A percentile compares a stretch with the other conserved stretches of the same genome.
phyloP scores from a whole-genome alignment of 2,888 invertebrate species.

The Micropterix aruncella region DNA sequence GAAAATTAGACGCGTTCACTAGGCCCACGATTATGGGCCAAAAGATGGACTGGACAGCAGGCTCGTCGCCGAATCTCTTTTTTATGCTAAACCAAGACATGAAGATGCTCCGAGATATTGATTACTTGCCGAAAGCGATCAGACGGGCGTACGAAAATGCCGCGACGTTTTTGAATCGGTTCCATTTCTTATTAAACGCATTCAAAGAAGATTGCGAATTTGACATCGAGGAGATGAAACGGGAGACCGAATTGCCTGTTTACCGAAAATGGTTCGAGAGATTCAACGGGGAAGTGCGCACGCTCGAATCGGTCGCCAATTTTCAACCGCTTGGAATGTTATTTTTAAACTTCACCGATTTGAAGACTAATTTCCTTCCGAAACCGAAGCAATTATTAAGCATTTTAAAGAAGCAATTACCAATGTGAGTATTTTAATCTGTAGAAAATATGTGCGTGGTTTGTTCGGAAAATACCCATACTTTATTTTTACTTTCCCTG shows the following conservation, averaged over 20 bases:
- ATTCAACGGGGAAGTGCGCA: constrained; percentile 53
- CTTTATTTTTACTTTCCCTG: too few species aligned
- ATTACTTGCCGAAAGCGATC: constrained; percentile 41
- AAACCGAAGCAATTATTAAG: constrained; percentile 55
- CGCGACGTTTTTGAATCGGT: constrained; percentile 47
- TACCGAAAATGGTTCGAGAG: constrained; percentile 54
- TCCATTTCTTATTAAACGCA: constrained; percentile 49
- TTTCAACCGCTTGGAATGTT: constrained; percentile 61
- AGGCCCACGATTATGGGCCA: constrained; percentile 77
- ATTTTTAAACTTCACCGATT: constrained; percentile 50
- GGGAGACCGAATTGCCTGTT: constrained; percentile 47
- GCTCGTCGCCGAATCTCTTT: constrained; percentile 54
- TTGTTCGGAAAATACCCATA: too few species aligned
- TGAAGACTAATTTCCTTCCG: constrained; percentile 57
- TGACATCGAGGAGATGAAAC: constrained; percentile 44
- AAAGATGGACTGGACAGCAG: constrained; percentile 62
- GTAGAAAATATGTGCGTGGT: too few species aligned
- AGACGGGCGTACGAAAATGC: constrained; percentile 47
- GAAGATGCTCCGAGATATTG: constrained; percentile 36
- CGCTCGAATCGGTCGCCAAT: constrained; percentile 49
- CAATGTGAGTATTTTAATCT: constrained; percentile 37
- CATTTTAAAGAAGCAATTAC: constrained; percentile 47
- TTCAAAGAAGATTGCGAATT: constrained; percentile 55
- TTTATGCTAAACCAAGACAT: constrained; percentile 57
- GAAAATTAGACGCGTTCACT: constrained; percentile 56